phyloP scores from a whole-genome alignment of 2,797 vertebrate genomes.

The Nannoperca obscura region DNA sequence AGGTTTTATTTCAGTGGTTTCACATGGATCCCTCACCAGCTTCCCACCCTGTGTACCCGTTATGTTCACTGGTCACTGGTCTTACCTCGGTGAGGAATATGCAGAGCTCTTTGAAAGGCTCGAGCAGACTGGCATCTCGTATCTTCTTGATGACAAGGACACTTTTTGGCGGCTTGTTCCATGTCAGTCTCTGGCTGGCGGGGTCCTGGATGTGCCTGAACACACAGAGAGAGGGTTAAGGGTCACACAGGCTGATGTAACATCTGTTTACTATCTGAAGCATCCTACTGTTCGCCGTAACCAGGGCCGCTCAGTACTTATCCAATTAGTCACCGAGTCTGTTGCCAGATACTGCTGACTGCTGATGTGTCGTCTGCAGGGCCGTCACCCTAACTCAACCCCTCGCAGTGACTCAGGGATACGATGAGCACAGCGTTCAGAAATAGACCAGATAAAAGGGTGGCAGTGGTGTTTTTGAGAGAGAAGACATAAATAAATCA shows the following conservation, averaged over 20 bases:
- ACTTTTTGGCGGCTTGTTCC: slow-evolving; percentile 98
- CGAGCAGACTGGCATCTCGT: slow-evolving; percentile 90
- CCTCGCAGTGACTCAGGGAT: not conserved
- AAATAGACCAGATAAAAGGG: not conserved
- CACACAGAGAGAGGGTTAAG: slow-evolving; percentile 22
- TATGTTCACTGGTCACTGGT: not conserved
- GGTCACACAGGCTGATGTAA: slow-evolving; percentile 14
- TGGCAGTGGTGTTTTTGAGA: not conserved
- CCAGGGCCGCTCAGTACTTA: slow-evolving; percentile 2
- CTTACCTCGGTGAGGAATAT: slow-evolving; percentile 92
- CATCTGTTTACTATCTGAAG: slow-evolving; percentile 16
- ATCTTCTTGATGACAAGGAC: slow-evolving; percentile 99
- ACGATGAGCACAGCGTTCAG: not conserved
- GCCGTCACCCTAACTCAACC: slow-evolving; percentile 6
- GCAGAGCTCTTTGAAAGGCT: slow-evolving; percentile 97
- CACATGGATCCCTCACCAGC: not conserved
- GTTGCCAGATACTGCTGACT: not conserved
- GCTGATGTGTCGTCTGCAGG: not conserved
- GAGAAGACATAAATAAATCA: too few relatives aligned
- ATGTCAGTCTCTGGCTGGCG: slow-evolving; percentile 95
- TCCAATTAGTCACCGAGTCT: slow-evolving; percentile 52
- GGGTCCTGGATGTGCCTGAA: slow-evolving; percentile 98
- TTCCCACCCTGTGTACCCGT: not conserved
- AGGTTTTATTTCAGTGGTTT: not conserved
- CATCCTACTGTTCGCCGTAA: slow-evolving; percentile 18